Evolutionary conservation across 2,113 vertebrate species (phyloP).

Genomic region (Conger conger): DNA sequence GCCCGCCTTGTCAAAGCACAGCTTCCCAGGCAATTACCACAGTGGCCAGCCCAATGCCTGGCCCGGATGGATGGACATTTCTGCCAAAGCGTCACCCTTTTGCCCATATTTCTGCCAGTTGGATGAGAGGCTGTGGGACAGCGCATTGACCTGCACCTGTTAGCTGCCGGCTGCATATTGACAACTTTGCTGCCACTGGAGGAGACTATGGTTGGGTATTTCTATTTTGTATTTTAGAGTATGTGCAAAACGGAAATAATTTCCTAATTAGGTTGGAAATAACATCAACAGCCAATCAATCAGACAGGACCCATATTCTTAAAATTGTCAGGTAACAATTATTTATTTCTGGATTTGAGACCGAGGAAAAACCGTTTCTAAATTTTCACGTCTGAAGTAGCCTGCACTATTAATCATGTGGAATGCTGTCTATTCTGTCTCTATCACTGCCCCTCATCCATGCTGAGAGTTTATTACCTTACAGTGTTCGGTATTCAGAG

Average conservation of each 20-base stretch:
- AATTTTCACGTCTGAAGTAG: too few relatives aligned
- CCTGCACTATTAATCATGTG: too few relatives aligned
- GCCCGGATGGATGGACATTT: conserved; percentile 68
- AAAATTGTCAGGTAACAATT: too few relatives aligned
- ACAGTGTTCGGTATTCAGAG: too few relatives aligned
- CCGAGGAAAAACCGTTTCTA: too few relatives aligned
- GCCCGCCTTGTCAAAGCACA: conserved; percentile 70
- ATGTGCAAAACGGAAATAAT: conserved; percentile 64
- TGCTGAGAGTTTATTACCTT: too few relatives aligned
- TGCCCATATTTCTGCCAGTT: conserved; percentile 72
- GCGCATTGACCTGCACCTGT: conserved; percentile 63
- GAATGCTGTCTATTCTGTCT: too few relatives aligned
- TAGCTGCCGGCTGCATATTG: conserved; percentile 51
- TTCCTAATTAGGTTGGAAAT: conserved; percentile 61
- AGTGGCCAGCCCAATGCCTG: conserved; percentile 66
- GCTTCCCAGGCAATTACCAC: conserved; percentile 75
- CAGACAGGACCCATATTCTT: conserved; percentile 37
- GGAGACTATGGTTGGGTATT: conserved; percentile 40
- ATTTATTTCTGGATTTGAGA: too few relatives aligned
- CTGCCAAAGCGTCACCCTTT: conserved; percentile 65
- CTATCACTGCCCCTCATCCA: too few relatives aligned
- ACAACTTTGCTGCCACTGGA: conserved; percentile 56
- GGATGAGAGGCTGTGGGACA: conserved; percentile 60
- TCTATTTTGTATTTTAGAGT: too few relatives aligned
- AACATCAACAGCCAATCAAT: conserved; percentile 65